phyloP scores from a whole-genome alignment of 2,797 vertebrate genomes.

The Rachycentron canadum region DNA sequence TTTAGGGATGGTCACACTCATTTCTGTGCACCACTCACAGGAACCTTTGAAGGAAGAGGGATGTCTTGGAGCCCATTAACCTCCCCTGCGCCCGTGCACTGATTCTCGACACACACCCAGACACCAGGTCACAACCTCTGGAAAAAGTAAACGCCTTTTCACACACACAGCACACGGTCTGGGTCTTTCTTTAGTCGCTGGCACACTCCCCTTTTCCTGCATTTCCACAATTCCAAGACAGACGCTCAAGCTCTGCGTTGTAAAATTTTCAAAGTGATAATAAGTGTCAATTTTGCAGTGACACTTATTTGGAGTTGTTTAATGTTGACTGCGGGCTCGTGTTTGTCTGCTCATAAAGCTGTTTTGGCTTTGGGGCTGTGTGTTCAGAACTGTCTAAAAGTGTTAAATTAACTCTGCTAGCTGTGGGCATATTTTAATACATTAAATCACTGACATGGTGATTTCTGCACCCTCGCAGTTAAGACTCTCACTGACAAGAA shows the following conservation, averaged over 20 bases:
- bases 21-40: slow-evolving; percentile 62
- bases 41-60: slow-evolving; percentile 74
- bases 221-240: slow-evolving; percentile 6
- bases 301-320: slow-evolving; percentile 50
- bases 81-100: slow-evolving; percentile 50
- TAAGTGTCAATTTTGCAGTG: slow-evolving; percentile 34
- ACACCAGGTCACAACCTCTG: slow-evolving; percentile 57
- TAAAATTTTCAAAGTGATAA: slow-evolving; percentile 15
- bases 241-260: neutral
- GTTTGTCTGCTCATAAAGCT: slow-evolving; percentile 49
- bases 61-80: slow-evolving; percentile 76
- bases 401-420: slow-evolving; percentile 59
- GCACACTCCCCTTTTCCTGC: slow-evolving; percentile 1
- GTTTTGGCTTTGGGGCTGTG: slow-evolving; percentile 31
- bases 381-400: slow-evolving; percentile 60
- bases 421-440: slow-evolving; percentile 52
- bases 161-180: neutral
- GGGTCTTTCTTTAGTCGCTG: slow-evolving; percentile 14
- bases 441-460: slow-evolving; percentile 41
- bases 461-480: slow-evolving; percentile 25
- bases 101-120: slow-evolving; percentile 53
- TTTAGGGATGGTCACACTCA: slow-evolving; percentile 77
- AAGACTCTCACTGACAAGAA: slow-evolving; percentile 21
- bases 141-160: slow-evolving; percentile 22
- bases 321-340: slow-evolving; percentile 44